Percentiles rank a stretch among this genome's conserved stretches.
These are phyloP conservation scores for Brachionus sp. DNA, from an alignment of 1,140 invertebrate genomes.

Conservation along the genomic window DNA sequence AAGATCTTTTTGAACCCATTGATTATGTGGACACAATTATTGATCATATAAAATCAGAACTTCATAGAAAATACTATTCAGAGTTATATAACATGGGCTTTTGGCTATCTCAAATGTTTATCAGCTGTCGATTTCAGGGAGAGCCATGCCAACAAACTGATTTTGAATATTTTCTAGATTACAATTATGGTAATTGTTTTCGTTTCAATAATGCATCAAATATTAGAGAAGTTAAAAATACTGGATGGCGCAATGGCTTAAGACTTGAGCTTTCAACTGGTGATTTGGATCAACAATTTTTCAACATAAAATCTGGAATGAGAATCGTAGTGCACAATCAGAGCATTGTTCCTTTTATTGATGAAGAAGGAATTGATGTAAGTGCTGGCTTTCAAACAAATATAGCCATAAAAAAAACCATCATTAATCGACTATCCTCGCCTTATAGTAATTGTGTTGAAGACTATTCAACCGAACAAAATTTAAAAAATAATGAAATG, in stretches of 20 bases:
- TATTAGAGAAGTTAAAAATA: neutral
- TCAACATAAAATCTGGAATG: neutral
- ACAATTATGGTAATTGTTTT: conserved; percentile 35
- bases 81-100: neutral
- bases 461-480: neutral
- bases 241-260: conserved; percentile 9
- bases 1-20: neutral
- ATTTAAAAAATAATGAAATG: neutral
- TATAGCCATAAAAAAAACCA: neutral
- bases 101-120: conserved; percentile 2
- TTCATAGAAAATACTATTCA: neutral
- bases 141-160: neutral
- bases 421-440: neutral
- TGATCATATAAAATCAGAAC: neutral
- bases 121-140: neutral
- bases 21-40: neutral
- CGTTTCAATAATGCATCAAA: neutral
- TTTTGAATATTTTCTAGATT: conserved; percentile 6
- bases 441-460: conserved; percentile 12
- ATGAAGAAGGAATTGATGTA: conserved; percentile 23
- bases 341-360: neutral
- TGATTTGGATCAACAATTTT: neutral
- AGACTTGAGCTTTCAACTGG: neutral
- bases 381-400: neutral
- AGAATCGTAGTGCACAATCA: conserved; percentile 2